Conservation (phyloP, 2,888 invertebrate genomes). For the Nudaria mundana region DNA sequence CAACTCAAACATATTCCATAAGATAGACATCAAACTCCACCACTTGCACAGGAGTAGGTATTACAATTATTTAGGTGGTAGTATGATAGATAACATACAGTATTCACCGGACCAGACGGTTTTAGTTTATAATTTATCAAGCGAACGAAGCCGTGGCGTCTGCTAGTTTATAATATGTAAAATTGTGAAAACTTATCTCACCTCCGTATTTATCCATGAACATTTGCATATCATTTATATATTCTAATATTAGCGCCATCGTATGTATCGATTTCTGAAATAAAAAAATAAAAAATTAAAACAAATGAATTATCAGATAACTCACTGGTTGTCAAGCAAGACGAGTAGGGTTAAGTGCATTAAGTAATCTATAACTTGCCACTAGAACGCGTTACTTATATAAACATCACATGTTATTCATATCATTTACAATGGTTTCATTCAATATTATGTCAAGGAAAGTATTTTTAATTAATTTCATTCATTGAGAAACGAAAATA, state of each 20-base stretch:
- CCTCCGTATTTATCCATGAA: slow-evolving; percentile 92
- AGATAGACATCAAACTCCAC: too few relatives aligned
- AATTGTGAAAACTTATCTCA: slow-evolving; percentile 65
- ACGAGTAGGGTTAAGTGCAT: slow-evolving; percentile 11
- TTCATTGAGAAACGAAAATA: slow-evolving; percentile 26
- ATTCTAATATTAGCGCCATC: slow-evolving; percentile 92
- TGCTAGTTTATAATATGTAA: too few relatives aligned
- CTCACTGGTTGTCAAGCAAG: slow-evolving; percentile 27
- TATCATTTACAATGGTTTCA: slow-evolving; percentile 13
- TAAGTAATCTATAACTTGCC: slow-evolving; percentile 8
- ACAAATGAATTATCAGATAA: slow-evolving; percentile 35
- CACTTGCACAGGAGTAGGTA: too few relatives aligned
- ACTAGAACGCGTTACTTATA: too few relatives aligned
- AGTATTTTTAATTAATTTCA: slow-evolving; percentile 15
- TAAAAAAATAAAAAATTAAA: slow-evolving; percentile 33
- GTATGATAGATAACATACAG: too few relatives aligned
- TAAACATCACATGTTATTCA: slow-evolving; percentile 13
- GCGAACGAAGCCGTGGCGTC: too few relatives aligned
- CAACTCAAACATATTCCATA: too few relatives aligned
- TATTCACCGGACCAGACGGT: too few relatives aligned
- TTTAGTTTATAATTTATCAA: too few relatives aligned
- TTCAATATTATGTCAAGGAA: slow-evolving; percentile 8
- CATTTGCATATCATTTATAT: slow-evolving; percentile 89
- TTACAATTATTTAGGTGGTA: too few relatives aligned
- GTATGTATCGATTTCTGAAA: slow-evolving; percentile 76